phyloP scores from a whole-genome alignment of 1,140 invertebrate species.

The Gyrodactylus bullatarudis region DNA sequence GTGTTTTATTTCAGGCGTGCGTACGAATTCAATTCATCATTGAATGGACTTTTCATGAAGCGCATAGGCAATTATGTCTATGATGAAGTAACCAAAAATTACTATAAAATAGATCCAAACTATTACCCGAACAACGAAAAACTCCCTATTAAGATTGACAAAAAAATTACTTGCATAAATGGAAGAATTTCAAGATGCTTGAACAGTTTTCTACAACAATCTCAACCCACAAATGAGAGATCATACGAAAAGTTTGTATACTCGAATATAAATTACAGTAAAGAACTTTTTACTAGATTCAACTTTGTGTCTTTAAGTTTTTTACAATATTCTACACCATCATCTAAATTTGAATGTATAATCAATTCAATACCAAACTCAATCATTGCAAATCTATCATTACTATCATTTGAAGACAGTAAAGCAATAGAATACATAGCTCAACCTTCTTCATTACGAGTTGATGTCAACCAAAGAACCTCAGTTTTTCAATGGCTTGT shows the following conservation, averaged over 20 bases:
- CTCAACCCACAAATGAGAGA: not conserved
- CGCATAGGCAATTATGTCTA: not conserved
- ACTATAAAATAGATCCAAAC: not conserved
- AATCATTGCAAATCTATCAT: not conserved
- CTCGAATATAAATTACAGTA: not conserved
- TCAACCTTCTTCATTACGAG: not conserved
- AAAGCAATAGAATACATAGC: not conserved
- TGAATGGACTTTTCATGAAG: too few relatives aligned
- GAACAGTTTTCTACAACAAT: not conserved
- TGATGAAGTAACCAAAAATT: not conserved
- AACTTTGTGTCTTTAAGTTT: not conserved
- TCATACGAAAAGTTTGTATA: not conserved
- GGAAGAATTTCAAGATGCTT: not conserved
- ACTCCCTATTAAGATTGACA: not conserved
- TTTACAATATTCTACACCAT: not conserved
- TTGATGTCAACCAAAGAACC: not conserved
- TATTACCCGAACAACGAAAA: not conserved
- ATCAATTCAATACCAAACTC: not conserved
- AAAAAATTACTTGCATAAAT: not conserved
- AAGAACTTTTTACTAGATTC: not conserved
- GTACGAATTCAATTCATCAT: too few relatives aligned
- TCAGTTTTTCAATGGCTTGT: not conserved
- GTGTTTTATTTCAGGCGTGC: too few relatives aligned
- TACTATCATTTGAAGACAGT: not conserved
- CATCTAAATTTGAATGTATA: not conserved